These are phyloP conservation scores for Echinometra lucunter DNA, from an alignment of 53 echinoderm and acorn worm genomes.

Conservation along the genomic window DNA sequence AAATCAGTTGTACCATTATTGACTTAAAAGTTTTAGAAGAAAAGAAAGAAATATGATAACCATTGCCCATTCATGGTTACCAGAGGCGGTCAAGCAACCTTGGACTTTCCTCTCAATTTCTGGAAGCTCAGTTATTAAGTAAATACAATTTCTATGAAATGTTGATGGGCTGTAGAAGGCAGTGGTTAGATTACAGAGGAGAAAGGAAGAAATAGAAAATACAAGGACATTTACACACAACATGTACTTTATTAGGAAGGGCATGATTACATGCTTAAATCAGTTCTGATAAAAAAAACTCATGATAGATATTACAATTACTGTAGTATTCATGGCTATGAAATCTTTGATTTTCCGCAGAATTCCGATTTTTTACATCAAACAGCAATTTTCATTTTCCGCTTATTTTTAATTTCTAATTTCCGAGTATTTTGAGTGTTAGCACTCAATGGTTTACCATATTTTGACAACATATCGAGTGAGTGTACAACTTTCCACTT, in stretches of 20 bases:
- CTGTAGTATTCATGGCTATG: too few species aligned
- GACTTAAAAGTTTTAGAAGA: constrained; percentile 14
- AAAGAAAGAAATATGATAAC: not conserved
- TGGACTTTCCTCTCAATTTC: constrained; percentile 37
- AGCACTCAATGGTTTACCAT: too few species aligned
- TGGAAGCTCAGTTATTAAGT: not conserved
- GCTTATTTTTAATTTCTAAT: too few species aligned
- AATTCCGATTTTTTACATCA: too few species aligned
- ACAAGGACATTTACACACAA: not conserved
- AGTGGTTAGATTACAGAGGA: not conserved
- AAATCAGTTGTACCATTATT: constrained; percentile 6
- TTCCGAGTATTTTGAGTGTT: too few species aligned
- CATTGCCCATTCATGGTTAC: constrained; percentile 17
- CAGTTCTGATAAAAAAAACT: too few species aligned
- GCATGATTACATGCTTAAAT: too few species aligned
- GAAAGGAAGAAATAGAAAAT: not conserved
- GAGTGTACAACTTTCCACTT: too few species aligned
- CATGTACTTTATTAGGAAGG: not conserved
- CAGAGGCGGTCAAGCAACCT: constrained; percentile 15
- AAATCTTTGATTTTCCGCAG: too few species aligned
- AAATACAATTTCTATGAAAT: constrained; percentile 1
- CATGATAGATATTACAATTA: too few species aligned
- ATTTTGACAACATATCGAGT: too few species aligned
- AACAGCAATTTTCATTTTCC: too few species aligned
- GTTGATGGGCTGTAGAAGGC: not conserved